Evolutionary conservation across 2,113 vertebrate species (phyloP).

Genomic region (Actenoides hombroni): DNA sequence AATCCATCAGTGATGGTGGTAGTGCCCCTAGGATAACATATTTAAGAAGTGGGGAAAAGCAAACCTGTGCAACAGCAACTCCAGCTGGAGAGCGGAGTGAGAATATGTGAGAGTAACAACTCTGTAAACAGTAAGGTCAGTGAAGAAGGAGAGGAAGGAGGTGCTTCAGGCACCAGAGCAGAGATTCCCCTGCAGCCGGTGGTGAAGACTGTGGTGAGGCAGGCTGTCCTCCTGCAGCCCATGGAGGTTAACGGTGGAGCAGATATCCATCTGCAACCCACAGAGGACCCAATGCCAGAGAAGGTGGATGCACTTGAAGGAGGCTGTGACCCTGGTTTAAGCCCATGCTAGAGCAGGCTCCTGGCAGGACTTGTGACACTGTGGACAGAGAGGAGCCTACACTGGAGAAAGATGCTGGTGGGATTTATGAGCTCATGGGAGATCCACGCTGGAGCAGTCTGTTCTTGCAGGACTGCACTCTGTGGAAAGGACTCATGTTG

Average conservation of each 20-base stretch:
- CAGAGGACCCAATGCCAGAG: not conserved
- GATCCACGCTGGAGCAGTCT: not conserved
- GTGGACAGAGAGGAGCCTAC: not conserved
- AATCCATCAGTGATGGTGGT: not conserved
- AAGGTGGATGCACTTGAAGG: not conserved
- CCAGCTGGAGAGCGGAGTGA: not conserved
- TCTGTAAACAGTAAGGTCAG: not conserved
- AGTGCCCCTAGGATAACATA: not conserved
- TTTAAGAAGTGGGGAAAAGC: not conserved
- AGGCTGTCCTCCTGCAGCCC: not conserved
- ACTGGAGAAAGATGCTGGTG: not conserved
- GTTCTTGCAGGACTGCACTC: not conserved
- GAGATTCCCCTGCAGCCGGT: not conserved
- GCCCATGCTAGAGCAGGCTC: not conserved
- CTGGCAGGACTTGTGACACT: not conserved
- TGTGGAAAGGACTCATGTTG: no score
- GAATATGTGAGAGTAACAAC: not conserved
- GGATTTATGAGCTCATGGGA: not conserved
- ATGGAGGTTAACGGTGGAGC: not conserved
- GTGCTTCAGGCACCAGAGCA: not conserved
- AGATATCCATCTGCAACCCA: not conserved
- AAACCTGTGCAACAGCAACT: not conserved
- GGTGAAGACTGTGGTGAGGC: not conserved
- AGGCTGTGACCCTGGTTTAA: not conserved
- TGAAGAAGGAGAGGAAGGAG: not conserved